These are phyloP conservation scores for Campylorhamphus procurvoides DNA, from an alignment of 2,113 vertebrate species.

Conservation along the genomic window DNA sequence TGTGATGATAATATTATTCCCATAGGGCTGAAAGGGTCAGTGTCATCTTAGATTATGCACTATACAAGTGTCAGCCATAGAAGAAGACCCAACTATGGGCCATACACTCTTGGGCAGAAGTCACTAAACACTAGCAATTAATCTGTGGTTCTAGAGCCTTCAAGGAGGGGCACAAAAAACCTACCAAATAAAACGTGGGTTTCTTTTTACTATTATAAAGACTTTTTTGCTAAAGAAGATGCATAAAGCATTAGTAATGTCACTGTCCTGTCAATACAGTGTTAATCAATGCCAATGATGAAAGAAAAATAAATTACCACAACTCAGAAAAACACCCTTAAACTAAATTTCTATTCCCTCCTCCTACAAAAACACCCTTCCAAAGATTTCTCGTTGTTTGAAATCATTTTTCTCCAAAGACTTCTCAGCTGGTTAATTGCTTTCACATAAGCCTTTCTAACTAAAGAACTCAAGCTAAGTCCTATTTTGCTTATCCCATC, in stretches of 20 bases:
- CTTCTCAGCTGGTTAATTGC: background rate
- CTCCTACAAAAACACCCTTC: background rate
- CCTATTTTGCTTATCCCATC: background rate
- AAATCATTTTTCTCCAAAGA: background rate
- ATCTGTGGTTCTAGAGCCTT: slow-evolving; percentile 22
- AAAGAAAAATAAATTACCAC: background rate
- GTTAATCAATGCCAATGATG: background rate
- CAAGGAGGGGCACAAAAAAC: background rate
- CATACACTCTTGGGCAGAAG: background rate
- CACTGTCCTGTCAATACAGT: background rate
- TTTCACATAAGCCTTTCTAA: background rate
- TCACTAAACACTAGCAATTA: slow-evolving; percentile 35
- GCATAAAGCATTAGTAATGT: background rate
- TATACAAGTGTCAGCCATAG: background rate
- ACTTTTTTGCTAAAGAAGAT: background rate
- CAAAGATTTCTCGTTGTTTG: background rate
- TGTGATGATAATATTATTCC: slow-evolving; percentile 8
- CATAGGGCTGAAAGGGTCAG: background rate
- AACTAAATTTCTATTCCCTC: background rate
- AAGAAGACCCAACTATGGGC: background rate
- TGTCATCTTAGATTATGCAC: slow-evolving; percentile 25
- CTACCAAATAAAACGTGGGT: background rate
- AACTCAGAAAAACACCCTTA: background rate
- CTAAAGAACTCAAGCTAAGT: background rate
- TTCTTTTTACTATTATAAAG: background rate